These are phyloP conservation scores for Sebastes oblongus DNA, from an alignment of 2,797 vertebrate species.

Conservation along the genomic window DNA sequence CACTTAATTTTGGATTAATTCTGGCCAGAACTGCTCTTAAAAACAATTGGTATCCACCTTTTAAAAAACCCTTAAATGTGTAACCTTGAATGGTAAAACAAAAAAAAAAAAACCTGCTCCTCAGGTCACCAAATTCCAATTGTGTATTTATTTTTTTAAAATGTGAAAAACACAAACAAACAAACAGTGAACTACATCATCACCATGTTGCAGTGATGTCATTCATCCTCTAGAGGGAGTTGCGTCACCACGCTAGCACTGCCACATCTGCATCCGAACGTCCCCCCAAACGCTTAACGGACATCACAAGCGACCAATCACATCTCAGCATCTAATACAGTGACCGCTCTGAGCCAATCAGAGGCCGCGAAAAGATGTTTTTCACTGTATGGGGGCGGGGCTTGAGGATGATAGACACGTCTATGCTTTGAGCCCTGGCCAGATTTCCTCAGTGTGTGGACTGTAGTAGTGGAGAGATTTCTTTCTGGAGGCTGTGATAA, in stretches of 20 bases:
- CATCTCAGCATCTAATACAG: constrained; percentile 32
- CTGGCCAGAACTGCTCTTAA: not conserved
- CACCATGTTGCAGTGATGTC: not conserved
- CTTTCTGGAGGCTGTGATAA: constrained; percentile 52
- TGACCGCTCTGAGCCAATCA: constrained; percentile 61
- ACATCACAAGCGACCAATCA: constrained; percentile 57
- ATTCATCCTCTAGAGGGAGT: constrained; percentile 37
- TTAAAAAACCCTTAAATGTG: not conserved
- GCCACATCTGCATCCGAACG: constrained; percentile 10
- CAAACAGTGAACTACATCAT: not conserved
- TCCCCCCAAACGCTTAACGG: constrained; percentile 26
- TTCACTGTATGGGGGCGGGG: constrained; percentile 69
- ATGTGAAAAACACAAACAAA: not conserved
- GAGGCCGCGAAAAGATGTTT: constrained; percentile 28
- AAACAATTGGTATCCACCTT: not conserved
- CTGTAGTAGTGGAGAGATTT: constrained; percentile 41
- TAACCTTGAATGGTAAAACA: not conserved
- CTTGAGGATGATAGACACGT: constrained; percentile 67
- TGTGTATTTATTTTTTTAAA: not conserved
- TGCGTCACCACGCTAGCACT: not conserved
- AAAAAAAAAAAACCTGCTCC: not conserved
- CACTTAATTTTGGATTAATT: rapidly evolving
- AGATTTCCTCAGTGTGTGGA: constrained; percentile 59
- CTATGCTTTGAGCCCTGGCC: constrained; percentile 35
- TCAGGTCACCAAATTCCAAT: not conserved